Evolutionary conservation across 2,113 vertebrate species (phyloP), one percentile per base, ranked within the genome.

Genomic region (Porphyrio hochstetteri): DNA sequence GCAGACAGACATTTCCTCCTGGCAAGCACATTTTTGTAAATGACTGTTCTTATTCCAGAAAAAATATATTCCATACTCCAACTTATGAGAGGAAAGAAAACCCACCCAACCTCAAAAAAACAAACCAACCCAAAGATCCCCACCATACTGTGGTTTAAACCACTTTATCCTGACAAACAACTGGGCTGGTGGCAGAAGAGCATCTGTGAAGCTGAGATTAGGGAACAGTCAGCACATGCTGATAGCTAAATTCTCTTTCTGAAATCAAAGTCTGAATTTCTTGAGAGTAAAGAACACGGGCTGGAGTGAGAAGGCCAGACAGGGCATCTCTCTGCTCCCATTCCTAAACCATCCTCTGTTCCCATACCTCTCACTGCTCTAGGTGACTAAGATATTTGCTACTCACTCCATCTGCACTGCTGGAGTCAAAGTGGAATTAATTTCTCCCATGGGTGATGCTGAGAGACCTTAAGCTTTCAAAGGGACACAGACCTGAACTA

Each of bases 401-500:
- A 14, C 4, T 86, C 8, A 27, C 23, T 44, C 21, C 31, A 64
- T 50, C 31, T n/a, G 16, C 35, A 24, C 28, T 55, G 31, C 27
- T 59, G 80, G 21, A 75, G 29, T 44, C 18, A 79, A 88, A 88
- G 28, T 1, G 5, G 69, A 71, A 50, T 28, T 42, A 68, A 31
- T 40, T 46, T 69, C 29, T 35, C 69, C 46, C 24, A 8, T 8
- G 16, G 7, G n/a, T 33, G 20, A 40, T 48, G 33, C 36, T 83
- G 60, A 61, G 53, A 90, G 7, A 56, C 16, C 31, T 19, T 16
- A n/a, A 59, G 16, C 7, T 92, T 87, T 44, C 31, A n/a, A 67
- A 35, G 38, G 52, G 18, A n/a, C 0, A 0, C 15, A 82, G 40
- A 65, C 9, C 24, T 3, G 0, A 69, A 52, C n/a, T 50, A 23